These are phyloP conservation scores for Eumerus sabulonum DNA, from an alignment of 2,888 invertebrate genomes.

Conservation along the genomic window DNA sequence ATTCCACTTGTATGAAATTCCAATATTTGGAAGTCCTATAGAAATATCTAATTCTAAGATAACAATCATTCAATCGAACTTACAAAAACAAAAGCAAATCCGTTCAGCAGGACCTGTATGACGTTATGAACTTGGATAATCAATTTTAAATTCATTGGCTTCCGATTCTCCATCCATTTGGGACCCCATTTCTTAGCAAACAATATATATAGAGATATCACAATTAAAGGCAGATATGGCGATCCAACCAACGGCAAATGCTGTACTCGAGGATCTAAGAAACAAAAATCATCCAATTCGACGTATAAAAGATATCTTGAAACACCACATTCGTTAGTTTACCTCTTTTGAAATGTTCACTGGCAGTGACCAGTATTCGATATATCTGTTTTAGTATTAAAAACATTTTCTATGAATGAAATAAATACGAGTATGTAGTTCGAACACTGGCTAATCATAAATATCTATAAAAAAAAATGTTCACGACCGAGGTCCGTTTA, in stretches of 20 bases:
- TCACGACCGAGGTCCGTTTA: too few species aligned
- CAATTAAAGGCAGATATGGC: constrained; percentile 81
- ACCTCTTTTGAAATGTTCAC: constrained; percentile 22
- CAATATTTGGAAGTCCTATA: too few species aligned
- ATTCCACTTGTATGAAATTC: too few species aligned
- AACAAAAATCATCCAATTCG: not conserved
- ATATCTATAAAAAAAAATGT: too few species aligned
- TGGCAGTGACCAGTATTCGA: not conserved
- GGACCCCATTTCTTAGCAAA: constrained; percentile 87
- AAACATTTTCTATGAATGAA: constrained; percentile 41
- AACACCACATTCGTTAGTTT: not conserved
- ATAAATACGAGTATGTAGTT: too few species aligned
- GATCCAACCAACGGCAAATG: constrained; percentile 84
- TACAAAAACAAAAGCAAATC: constrained; percentile 64
- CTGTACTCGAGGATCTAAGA: constrained; percentile 79
- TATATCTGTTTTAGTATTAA: constrained; percentile 5
- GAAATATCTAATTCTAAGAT: too few species aligned
- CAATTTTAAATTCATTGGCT: constrained; percentile 83
- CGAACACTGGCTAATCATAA: too few species aligned
- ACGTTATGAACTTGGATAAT: constrained; percentile 85
- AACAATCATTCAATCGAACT: too few species aligned
- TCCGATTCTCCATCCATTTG: constrained; percentile 83
- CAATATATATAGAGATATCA: constrained; percentile 83
- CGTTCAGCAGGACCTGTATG: constrained; percentile 79
- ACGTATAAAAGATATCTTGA: too few species aligned